Evolutionary conservation across 2,113 vertebrate species (phyloP).

Genomic region (Dascyllus trimaculatus): DNA sequence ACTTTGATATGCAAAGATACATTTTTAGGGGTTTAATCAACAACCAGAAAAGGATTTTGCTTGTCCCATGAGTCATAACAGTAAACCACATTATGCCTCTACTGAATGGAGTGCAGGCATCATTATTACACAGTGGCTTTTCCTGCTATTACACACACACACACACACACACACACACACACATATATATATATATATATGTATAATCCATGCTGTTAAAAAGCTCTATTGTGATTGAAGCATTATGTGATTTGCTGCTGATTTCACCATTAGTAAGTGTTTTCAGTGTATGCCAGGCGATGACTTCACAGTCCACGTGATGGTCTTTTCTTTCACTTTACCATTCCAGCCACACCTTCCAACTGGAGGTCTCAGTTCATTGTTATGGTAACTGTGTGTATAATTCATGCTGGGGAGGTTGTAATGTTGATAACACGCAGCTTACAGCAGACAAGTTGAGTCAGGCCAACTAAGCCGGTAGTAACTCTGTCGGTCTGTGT

Average conservation of each 20-base stretch:
- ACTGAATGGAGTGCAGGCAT: too few species aligned
- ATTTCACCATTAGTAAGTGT: background rate
- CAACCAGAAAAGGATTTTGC: too few species aligned
- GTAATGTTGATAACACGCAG: slow-evolving; percentile 15
- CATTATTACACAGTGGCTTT: too few species aligned
- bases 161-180: too few species aligned
- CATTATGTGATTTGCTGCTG: background rate
- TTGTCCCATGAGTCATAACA: too few species aligned
- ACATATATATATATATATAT: too few species aligned
- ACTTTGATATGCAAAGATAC: too few species aligned
- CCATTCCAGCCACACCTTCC: slow-evolving; percentile 3
- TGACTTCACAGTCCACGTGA: background rate
- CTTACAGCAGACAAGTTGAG: slow-evolving; percentile 30
- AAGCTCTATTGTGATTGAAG: background rate
- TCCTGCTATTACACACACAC: too few species aligned
- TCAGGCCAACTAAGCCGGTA: slow-evolving; percentile 26
- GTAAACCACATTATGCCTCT: too few species aligned
- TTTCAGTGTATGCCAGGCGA: too few species aligned
- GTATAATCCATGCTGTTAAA: too few species aligned
- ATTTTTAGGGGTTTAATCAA: too few species aligned
- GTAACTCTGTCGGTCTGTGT: slow-evolving; percentile 46
- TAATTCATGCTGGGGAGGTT: slow-evolving; percentile 52
- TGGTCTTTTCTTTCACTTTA: slow-evolving; percentile 17
- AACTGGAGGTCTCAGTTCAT: slow-evolving; percentile 43
- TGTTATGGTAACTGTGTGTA: slow-evolving; percentile 46